Conservation (phyloP, 2,888 invertebrate species). For the Tetrapedia diversipes region DNA sequence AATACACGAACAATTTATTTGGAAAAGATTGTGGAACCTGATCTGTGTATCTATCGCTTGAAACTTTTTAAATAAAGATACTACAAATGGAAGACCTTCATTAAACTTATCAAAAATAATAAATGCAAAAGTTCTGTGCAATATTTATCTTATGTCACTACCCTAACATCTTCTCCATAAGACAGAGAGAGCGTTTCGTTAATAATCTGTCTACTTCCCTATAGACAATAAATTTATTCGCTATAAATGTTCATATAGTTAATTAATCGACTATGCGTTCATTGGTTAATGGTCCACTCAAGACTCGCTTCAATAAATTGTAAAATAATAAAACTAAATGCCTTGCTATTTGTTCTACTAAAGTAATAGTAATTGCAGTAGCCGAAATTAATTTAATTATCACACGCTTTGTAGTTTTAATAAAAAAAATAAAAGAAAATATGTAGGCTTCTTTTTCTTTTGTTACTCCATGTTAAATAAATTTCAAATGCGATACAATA, state of each 20-base stretch:
- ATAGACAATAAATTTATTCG: conserved; percentile 14
- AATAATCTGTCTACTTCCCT: conserved; percentile 3
- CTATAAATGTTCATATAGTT: conserved; percentile 28
- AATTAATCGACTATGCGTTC: conserved; percentile 36
- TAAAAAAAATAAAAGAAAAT: neutral
- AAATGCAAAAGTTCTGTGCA: conserved; percentile 44
- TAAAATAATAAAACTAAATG: conserved; percentile 10
- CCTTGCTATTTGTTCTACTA: neutral
- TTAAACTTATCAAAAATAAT: conserved; percentile 43
- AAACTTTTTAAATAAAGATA: conserved; percentile 20
- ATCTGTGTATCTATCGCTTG: neutral
- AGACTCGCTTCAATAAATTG: conserved; percentile 22
- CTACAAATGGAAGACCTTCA: conserved; percentile 50
- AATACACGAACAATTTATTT: neutral
- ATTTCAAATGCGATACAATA: conserved; percentile 8
- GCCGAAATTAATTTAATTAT: neutral
- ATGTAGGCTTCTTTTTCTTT: neutral
- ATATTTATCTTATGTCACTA: conserved; percentile 7
- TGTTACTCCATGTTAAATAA: conserved; percentile 8
- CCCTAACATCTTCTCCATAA: neutral
- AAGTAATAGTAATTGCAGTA: neutral
- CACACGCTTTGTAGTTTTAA: neutral
- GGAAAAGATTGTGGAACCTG: neutral
- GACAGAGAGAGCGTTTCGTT: neutral
- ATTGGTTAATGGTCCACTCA: conserved; percentile 42